Evolutionary conservation across 2,113 vertebrate genomes (phyloP).

Genomic region (Zosterops japonicus): DNA sequence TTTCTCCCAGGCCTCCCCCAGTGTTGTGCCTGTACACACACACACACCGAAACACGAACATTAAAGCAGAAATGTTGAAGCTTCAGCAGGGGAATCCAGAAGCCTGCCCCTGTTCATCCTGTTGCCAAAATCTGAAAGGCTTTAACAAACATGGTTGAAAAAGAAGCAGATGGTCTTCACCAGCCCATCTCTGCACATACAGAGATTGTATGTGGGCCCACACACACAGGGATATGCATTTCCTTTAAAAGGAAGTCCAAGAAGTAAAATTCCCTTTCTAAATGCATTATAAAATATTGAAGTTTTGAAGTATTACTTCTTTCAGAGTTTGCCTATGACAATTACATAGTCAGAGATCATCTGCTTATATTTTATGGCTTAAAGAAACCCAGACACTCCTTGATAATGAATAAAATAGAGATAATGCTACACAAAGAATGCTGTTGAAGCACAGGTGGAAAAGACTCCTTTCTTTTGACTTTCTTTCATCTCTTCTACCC

Average conservation of each 20-base stretch:
- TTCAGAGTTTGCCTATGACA: background rate
- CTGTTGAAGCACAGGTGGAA: background rate
- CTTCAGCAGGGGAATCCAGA: background rate
- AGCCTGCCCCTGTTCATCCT: background rate
- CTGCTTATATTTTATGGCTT: background rate
- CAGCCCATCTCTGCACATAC: background rate
- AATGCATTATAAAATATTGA: background rate
- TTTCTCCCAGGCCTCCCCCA: background rate
- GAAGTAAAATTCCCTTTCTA: background rate
- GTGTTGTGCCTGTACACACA: background rate
- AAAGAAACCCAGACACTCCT: background rate
- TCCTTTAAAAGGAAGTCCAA: background rate
- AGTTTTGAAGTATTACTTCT: background rate
- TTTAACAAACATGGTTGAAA: background rate
- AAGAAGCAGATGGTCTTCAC: background rate
- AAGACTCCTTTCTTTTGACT: background rate
- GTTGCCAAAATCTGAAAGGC: background rate
- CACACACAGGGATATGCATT: rapidly evolving
- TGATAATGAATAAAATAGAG: background rate
- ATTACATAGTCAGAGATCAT: background rate
- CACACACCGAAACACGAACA: background rate
- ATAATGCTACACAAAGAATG: background rate
- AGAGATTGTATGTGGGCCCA: background rate
- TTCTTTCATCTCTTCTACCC: background rate
- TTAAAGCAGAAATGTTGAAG: background rate